Base-by-base conservation (phyloP, 1,140 invertebrate genomes). In the Drosophila santomea region DNA sequence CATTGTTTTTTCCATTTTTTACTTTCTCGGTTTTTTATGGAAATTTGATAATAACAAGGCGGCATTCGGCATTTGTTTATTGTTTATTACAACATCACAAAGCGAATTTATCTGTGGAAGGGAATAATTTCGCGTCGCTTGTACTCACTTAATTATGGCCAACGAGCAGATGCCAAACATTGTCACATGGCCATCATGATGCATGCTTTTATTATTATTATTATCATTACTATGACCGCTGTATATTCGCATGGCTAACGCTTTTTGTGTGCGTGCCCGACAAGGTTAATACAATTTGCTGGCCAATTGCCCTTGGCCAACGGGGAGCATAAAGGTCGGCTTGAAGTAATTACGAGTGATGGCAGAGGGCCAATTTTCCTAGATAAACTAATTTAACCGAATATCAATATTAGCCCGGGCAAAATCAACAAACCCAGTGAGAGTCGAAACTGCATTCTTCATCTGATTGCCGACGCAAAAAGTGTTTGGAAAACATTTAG, bases 341-440 rank as follows among this genome's bases (percentile, higher is more conserved):
- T 43, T 48, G 51, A 28, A 76, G 47, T 74, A 39, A 79, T 80
- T 80, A 73, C 35, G n/a, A 10, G 23, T 48, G 47, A 51, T 59
- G 58, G 38, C 50, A 52, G 20, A 32, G 35, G 56, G 64, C 80
- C 80, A 84, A 54, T 75, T 52, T 66, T 52, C 45, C 39, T 58
- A 50, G 64, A 69, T 71, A 51, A 74, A 74, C 51, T 61, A 72
- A 62, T 72, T 80, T 80, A 54, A 62, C 56, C 64, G 28, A 76
- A 85, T 82, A 85, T 85, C 82, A 88, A 88, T 85, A 88, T 88
- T 78, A 61, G 59, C 74, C 61, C 64, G 11, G 25, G 44, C 51
- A 54, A 86, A 81, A 67, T 63, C 74, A 85, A 86, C 78, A 85
- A 14, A 47, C 41, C 67, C 41, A 59, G 50, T 38, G 28, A 59